Conservation (phyloP, 2,113 vertebrate species). For the Mormyrus lacerda region DNA sequence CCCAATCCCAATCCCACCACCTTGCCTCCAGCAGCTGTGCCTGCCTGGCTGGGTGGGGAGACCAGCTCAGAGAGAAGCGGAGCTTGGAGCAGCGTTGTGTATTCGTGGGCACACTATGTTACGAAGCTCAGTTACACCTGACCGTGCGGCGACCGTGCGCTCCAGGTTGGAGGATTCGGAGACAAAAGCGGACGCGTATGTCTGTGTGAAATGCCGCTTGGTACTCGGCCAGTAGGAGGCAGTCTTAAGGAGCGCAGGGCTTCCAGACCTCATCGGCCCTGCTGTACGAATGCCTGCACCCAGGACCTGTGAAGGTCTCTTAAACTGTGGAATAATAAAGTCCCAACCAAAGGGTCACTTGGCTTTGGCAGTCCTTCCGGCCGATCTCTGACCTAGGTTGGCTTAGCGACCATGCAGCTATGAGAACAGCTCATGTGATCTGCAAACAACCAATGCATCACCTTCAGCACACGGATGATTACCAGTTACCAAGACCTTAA, state of each 20-base stretch:
- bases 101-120: not conserved
- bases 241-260: not conserved
- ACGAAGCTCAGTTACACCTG: not conserved
- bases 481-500: not conserved
- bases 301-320: not conserved
- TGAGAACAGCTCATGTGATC: not conserved
- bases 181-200: not conserved
- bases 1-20: not conserved
- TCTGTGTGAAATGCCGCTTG: not conserved
- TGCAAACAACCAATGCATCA: not conserved
- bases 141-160: not conserved
- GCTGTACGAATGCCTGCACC: not conserved
- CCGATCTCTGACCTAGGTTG: not conserved
- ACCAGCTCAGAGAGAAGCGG: not conserved
- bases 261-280: not conserved
- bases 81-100: not conserved
- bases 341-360: not conserved
- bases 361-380: not conserved
- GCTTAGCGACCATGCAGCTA: not conserved
- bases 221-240: not conserved
- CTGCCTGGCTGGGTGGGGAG: slow-evolving; percentile 44
- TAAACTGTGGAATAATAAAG: not conserved
- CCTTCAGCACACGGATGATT: not conserved
- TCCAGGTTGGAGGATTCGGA: not conserved
- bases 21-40: slow-evolving; percentile 54